Evolutionary conservation across 2,888 invertebrate genomes (phyloP).

Genomic region (Cryptocephalus primarius): DNA sequence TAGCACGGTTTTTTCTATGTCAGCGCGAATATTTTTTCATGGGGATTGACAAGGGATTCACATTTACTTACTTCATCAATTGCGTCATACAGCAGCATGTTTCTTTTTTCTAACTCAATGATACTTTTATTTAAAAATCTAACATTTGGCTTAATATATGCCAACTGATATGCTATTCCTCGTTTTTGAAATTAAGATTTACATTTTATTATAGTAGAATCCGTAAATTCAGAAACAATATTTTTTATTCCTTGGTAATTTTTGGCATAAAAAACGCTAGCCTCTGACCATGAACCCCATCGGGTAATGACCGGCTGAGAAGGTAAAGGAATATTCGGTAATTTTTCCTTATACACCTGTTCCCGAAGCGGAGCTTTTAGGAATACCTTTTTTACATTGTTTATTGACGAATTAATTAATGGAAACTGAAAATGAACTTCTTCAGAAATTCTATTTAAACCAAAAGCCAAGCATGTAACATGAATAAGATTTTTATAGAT

Average conservation of each 20-base stretch:
- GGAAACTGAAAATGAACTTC: background rate
- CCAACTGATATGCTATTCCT: too few species aligned
- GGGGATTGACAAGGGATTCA: background rate
- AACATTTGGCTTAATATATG: background rate
- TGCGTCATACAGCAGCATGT: background rate
- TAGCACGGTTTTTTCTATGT: too few species aligned
- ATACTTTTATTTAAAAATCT: background rate
- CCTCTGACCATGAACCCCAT: background rate
- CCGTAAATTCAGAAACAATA: too few species aligned
- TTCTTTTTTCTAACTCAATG: background rate
- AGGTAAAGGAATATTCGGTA: background rate
- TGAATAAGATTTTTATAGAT: background rate
- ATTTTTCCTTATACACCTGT: background rate
- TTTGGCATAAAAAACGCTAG: background rate
- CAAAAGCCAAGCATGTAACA: background rate
- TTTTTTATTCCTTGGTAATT: background rate
- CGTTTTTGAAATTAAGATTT: too few species aligned
- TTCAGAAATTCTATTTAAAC: background rate
- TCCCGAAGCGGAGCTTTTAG: background rate
- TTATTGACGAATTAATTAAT: background rate
- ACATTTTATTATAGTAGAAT: too few species aligned
- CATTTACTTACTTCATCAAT: background rate
- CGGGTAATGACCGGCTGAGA: background rate
- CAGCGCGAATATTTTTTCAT: too few species aligned
- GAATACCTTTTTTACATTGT: too few species aligned